Conservation (phyloP, 2,113 vertebrate species). For the Meles meles region DNA sequence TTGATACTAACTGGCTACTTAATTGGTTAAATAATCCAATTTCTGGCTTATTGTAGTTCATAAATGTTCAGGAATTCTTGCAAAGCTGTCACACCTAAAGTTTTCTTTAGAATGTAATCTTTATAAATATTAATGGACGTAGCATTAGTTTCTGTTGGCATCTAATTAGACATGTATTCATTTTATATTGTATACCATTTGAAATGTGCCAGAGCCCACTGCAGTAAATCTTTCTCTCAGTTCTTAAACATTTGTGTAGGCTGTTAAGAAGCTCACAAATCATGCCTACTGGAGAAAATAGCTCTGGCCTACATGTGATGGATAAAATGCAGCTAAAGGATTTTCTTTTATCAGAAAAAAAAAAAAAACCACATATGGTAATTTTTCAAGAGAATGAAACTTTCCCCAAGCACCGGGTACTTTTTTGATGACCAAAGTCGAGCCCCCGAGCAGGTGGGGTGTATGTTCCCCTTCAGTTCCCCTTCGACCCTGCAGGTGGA, state of each 20-base stretch:
- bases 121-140: not conserved
- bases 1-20: not conserved
- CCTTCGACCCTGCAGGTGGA: fast-evolving
- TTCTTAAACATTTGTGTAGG: not conserved
- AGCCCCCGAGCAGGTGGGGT: fast-evolving
- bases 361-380: not conserved
- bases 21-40: not conserved
- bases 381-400: not conserved
- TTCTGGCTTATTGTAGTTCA: not conserved
- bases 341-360: not conserved
- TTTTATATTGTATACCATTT: not conserved
- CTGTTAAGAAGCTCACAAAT: not conserved
- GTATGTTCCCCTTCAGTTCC: fast-evolving
- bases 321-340: not conserved
- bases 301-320: fast-evolving
- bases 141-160: not conserved
- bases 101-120: not conserved
- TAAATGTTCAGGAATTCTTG: not conserved
- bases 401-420: too few relatives aligned
- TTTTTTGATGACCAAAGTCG: fast-evolving
- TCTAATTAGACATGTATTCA: not conserved
- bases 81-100: not conserved
- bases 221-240: not conserved
- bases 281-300: not conserved
- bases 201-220: too few relatives aligned